phyloP scores from a whole-genome alignment of 2,888 invertebrate genomes.

The Deroplatys truncata region DNA sequence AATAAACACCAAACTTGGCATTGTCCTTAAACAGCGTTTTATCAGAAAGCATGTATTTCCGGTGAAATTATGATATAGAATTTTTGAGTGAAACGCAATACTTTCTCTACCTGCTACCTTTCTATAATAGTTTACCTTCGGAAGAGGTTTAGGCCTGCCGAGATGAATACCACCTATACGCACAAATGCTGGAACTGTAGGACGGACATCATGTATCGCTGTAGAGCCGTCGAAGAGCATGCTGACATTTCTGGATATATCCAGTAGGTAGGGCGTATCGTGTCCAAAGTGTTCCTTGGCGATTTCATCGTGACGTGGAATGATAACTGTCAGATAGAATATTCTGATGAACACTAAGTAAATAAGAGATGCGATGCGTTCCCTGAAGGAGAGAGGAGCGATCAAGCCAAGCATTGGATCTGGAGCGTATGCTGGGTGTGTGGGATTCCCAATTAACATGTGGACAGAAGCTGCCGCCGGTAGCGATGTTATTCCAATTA shows the following conservation, averaged over 20 bases:
- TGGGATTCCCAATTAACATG: slow-evolving; percentile 38
- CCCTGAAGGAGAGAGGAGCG: slow-evolving; percentile 35
- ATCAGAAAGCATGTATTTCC: no score
- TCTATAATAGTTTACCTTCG: background rate
- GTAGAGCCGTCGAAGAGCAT: background rate
- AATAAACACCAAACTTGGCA: no score
- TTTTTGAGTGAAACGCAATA: no score
- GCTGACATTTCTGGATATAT: slow-evolving; percentile 12
- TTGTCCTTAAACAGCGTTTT: no score
- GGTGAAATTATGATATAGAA: no score
- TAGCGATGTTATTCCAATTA: slow-evolving; percentile 44
- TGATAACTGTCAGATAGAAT: background rate
- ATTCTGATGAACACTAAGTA: background rate
- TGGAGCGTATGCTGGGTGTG: slow-evolving; percentile 41
- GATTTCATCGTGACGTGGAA: slow-evolving; percentile 18
- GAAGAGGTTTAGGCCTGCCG: background rate
- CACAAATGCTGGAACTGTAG: background rate
- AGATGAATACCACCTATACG: background rate
- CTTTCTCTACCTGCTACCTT: no score
- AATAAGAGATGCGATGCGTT: slow-evolving; percentile 35
- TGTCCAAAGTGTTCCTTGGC: slow-evolving; percentile 8
- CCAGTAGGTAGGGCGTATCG: slow-evolving; percentile 11
- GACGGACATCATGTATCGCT: background rate
- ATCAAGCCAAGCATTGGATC: slow-evolving; percentile 36
- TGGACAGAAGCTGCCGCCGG: slow-evolving; percentile 37